A percentile compares a stretch with the other conserved stretches of the same genome.
Evolutionary conservation across 2,797 vertebrate genomes (phyloP).

Genomic region (Aldrovandia affinis): DNA sequence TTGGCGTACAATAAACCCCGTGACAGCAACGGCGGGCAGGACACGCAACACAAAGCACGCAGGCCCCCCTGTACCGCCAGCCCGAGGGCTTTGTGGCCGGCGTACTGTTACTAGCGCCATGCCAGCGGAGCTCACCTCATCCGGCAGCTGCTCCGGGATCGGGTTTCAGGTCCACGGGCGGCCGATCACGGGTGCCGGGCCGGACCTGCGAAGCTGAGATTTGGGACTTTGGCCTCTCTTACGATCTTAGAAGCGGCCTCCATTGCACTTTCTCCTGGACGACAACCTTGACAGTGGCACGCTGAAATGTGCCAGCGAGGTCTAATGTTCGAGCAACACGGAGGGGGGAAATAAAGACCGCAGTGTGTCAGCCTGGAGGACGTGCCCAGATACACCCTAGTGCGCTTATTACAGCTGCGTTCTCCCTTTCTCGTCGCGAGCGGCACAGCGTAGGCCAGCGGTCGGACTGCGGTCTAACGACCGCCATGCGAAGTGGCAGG

Average conservation of each 20-base stretch:
- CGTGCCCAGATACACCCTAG: not conserved
- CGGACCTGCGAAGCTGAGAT: slow-evolving; percentile 68
- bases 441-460: too few relatives aligned
- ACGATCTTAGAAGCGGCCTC: slow-evolving; percentile 32
- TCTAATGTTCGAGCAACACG: not conserved
- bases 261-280: slow-evolving; percentile 31
- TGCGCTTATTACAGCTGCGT: not conserved
- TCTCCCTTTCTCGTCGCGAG: not conserved
- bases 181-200: not conserved
- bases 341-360: not conserved
- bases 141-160: slow-evolving; percentile 71
- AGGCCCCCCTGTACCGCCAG: slow-evolving; percentile 30
- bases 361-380: not conserved
- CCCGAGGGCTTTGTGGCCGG: slow-evolving; percentile 39
- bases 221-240: slow-evolving; percentile 45
- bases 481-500: slow-evolving; percentile 39
- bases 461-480: slow-evolving; percentile 38
- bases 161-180: slow-evolving; percentile 58
- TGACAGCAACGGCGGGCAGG: slow-evolving; percentile 44
- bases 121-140: slow-evolving; percentile 58
- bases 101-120: slow-evolving; percentile 68
- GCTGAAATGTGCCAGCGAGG: not conserved
- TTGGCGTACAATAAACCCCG: not conserved
- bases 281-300: slow-evolving; percentile 11
- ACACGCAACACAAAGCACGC: slow-evolving; percentile 47